Conservation (phyloP, 2,888 invertebrate genomes). For the Mermis nigrescens region DNA sequence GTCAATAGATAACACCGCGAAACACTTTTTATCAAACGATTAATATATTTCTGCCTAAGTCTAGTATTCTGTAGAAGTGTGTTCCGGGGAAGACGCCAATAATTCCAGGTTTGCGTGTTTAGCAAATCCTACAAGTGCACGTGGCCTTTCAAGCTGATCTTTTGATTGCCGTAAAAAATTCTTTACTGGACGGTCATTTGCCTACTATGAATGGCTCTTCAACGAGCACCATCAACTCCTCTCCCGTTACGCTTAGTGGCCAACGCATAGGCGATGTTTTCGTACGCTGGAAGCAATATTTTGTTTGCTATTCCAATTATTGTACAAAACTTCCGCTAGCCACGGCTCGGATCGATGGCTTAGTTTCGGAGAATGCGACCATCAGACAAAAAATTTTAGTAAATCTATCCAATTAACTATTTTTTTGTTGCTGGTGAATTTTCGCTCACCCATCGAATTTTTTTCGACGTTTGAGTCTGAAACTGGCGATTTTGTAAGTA, state of each 20-base stretch:
- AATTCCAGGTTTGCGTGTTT: slow-evolving; percentile 18
- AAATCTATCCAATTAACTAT: too few relatives aligned
- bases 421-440: too few relatives aligned
- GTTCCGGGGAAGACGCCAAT: too few relatives aligned
- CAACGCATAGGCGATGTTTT: slow-evolving; percentile 55
- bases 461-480: too few relatives aligned
- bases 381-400: slow-evolving; percentile 51
- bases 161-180: slow-evolving; percentile 41
- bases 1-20: too few relatives aligned
- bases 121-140: slow-evolving; percentile 71
- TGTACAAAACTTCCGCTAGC: slow-evolving; percentile 78
- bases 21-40: too few relatives aligned
- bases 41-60: too few relatives aligned
- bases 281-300: slow-evolving; percentile 66
- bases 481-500: too few relatives aligned
- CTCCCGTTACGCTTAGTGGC: slow-evolving; percentile 1
- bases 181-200: not conserved
- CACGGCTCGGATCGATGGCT: slow-evolving; percentile 60
- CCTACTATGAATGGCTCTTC: slow-evolving; percentile 11
- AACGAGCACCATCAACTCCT: not conserved
- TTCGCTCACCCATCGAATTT: too few relatives aligned
- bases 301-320: slow-evolving; percentile 82
- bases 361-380: slow-evolving; percentile 47
- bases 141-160: slow-evolving; percentile 61
- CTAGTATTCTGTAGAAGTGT: too few relatives aligned